phyloP scores from a whole-genome alignment of 2,888 invertebrate species.

The Monopis laevigella region DNA sequence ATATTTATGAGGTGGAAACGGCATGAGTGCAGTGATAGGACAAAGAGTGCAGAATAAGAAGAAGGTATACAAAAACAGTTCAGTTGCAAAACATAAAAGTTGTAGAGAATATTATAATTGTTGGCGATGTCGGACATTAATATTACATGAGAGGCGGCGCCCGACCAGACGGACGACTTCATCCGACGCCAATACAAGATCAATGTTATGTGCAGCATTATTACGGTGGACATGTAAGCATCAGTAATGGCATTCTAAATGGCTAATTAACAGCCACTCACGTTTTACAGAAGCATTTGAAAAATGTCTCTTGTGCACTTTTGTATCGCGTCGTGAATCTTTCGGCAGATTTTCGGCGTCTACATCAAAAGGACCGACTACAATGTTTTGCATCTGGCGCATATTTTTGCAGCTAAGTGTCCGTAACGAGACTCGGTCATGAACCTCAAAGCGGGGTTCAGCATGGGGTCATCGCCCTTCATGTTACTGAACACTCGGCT shows the following conservation, averaged over 20 bases:
- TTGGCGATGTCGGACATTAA: constrained; percentile 29
- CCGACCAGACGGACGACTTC: constrained; percentile 25
- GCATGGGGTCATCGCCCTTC: constrained; percentile 31
- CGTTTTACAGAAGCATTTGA: too few species aligned
- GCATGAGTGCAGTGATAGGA: too few species aligned
- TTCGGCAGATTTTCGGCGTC: constrained; percentile 2
- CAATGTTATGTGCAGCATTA: too few species aligned
- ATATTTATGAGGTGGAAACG: too few species aligned
- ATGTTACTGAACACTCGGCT: constrained; percentile 23
- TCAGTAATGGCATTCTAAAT: too few species aligned
- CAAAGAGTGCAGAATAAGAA: too few species aligned
- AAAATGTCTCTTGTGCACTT: too few species aligned
- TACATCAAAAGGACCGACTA: constrained; percentile 4
- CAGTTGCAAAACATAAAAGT: not conserved
- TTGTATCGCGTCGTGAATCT: not conserved
- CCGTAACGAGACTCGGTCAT: constrained; percentile 35
- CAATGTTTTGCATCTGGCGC: constrained; percentile 26
- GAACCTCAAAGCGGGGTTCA: constrained; percentile 36
- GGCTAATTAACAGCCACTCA: too few species aligned
- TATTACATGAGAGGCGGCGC: constrained; percentile 51
- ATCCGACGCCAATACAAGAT: constrained; percentile 20
- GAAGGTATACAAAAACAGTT: too few species aligned
- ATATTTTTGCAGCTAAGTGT: constrained; percentile 31
- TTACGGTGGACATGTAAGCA: too few species aligned
- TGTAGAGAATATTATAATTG: constrained; percentile 4